Evolutionary conservation across 2,888 invertebrate genomes (phyloP), one percentile per base, ranked within the genome.

Genomic region (Leuctra nigra): DNA sequence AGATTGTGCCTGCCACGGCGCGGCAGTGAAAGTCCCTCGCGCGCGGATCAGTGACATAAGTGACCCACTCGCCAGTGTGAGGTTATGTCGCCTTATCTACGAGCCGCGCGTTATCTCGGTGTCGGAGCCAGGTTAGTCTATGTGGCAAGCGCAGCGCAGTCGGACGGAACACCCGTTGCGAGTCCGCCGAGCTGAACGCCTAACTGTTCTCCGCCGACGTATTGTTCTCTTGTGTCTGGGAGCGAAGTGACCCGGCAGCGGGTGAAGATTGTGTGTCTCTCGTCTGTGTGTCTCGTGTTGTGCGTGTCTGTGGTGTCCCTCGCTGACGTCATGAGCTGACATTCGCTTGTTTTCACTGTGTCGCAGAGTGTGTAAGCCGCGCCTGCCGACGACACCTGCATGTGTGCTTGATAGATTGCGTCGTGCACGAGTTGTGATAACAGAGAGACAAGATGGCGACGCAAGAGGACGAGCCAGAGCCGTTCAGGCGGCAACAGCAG

Each of bases 391-490:
- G 39, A 16, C 14, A 20, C 39, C 7, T 36, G n/a, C 36, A 14
- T 14, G 36, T 14, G 13, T 6, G 16, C 2, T 20, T 6, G 6
- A 11, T 29, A 11, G 11, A 11, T 7, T 14, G 16, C 29, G n/a
- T 11, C 50, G 13, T 25, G 24, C n/a, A 11, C 25, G 18, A n/a
- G 29, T 16, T 25, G 50, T 14, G 35, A 35, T 13, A 25, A 13
- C 29, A 6, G 29, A 29, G 29, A 16, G 39, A 39, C 20, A 20
- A 39, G 13, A 3, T 39, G 39, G 23, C 33, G 50, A 9, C 16
- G 35, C 50, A 16, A 18, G 47, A 35, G 41, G 24, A 57, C 47
- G 48, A 22, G 33, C 41, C 54, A 23, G 50, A 50, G 22, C 35
- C 50, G 18, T 50, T 50, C 35, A 50, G 23, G 20, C 50, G 50